Conservation (phyloP, 2,113 vertebrate species). For the Pardalotus punctatus region DNA sequence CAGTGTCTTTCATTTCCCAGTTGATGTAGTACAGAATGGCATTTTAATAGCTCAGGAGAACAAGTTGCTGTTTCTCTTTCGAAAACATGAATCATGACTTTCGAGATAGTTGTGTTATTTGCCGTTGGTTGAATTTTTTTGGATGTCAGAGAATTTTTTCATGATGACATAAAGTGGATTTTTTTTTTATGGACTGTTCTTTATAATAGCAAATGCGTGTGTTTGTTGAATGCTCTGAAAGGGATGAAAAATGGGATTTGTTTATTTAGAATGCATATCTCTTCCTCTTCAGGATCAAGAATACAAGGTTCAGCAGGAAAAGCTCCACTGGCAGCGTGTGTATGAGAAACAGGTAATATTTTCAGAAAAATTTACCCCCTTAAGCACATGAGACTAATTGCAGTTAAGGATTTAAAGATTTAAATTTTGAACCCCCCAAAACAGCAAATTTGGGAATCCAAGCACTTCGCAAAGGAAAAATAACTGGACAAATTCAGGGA, state of each 20-base stretch:
- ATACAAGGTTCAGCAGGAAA: conserved; percentile 80
- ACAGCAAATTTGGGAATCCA: neutral
- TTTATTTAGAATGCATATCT: neutral
- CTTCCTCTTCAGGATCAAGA: conserved; percentile 83
- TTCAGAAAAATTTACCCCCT: neutral
- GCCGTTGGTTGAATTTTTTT: neutral
- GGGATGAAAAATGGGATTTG: neutral
- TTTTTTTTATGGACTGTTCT: neutral
- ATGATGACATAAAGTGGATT: neutral
- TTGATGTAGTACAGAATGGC: neutral
- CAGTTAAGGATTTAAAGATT: neutral
- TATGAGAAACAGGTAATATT: conserved; percentile 87
- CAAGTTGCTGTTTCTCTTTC: neutral
- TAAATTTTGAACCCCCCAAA: neutral
- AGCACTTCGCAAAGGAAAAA: neutral
- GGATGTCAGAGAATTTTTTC: neutral
- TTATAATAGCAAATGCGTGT: neutral
- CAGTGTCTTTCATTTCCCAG: neutral
- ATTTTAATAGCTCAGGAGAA: neutral
- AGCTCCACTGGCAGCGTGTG: conserved; percentile 73
- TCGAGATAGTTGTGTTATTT: neutral
- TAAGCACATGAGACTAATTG: no score
- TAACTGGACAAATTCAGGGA: neutral
- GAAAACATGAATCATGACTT: neutral
- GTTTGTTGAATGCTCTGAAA: neutral